Base-by-base conservation (phyloP, 23 tunicate species). In the Ascidia mentula region DNA sequence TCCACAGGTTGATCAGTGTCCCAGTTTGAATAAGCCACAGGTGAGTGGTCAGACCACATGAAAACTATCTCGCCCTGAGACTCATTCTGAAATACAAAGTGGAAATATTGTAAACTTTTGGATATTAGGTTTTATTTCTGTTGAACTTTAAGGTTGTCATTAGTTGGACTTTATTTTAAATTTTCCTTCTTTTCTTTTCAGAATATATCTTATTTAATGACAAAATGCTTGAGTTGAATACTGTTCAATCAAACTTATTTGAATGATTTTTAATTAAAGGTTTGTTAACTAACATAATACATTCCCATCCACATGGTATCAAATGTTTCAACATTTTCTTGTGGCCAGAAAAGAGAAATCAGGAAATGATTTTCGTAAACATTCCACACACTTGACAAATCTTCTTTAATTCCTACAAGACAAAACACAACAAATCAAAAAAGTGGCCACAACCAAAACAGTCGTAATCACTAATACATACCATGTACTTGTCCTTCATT, bases 11-110 rank as follows among this genome's bases (percentile, higher is more conserved):
- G 78, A 69, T 88, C 85, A 17, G 90, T 77, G 9, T 46, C 94
- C 98, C 98, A 94, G 39, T 77, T 84, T 4, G 98, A 88, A 77
- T 80, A 94, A 70, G 81, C 83, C 34, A 88, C 61, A n/a, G 87
- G 89, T 17, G 92, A 84, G 35, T 81, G 91, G 45, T 94, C 98
- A 20, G 83, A 37, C 98, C 98, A 94, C 71, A 74, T 59, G 77
- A 71, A 84, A 17, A 70, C 38, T 15, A 75, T 84, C 33, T 60
- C 65, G n/a, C 91, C 89, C 22, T 79, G 85, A 28, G 79, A 70
- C 20, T 22, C 22, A 45, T 79, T 89, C 65, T 53, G 65, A n/a
- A n/a, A n/a, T n/a, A n/a, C n/a, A n/a, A n/a, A n/a, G n/a, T n/a
- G n/a, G n/a, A n/a, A n/a, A n/a, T n/a, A n/a, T n/a, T n/a, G n/a